Evolutionary conservation across 2,797 vertebrate species (phyloP), one percentile per base, ranked within the genome.

Genomic region (Pteronotus mesoamericanus): DNA sequence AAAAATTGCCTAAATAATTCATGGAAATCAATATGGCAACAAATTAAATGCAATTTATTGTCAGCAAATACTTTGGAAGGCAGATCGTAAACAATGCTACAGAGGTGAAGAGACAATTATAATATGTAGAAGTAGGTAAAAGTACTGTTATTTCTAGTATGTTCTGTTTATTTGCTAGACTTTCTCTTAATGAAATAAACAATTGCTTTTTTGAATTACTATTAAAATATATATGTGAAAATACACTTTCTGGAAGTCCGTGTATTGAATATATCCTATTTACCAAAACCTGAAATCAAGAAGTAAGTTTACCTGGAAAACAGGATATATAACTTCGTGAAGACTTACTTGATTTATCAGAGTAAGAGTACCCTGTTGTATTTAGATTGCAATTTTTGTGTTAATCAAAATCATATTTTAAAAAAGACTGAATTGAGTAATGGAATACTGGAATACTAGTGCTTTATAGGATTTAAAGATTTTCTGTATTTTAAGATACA

Each of bases 21-120:
- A 97, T 97, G 86, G 37, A 94, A 96, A 97, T 97, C 97, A 95
- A 97, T 97, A 95, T 82, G 44, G 59, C 75, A 97, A 12, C 95
- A 97, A 96, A 97, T 97, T 96, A 95, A 97, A 96, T 91, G 83
- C 48, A 37, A 94, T 95, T 96, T 94, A 97, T 96, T 97, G 92
- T 94, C 74, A 96, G 85, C 91, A 96, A 51, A 74, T 94, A 83
- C 77, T 94, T 93, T 83, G 39, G 34, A 82, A 78, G 92, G 82
- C 80, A 96, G 83, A 71, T 83, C 82, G 77, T 93, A 94, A 92
- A 89, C 66, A 84, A 42, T 86, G 74, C 34, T 91, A 19, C 12
- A 59, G 69, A 94, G 78, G 61, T 77, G 51, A 96, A 80, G 89
- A 80, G 92, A 59, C 37, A 66, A n/a, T 93, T 94, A 75, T 55